Evolutionary conservation across 2,888 invertebrate genomes (phyloP).

Genomic region (Agrotis clavis): DNA sequence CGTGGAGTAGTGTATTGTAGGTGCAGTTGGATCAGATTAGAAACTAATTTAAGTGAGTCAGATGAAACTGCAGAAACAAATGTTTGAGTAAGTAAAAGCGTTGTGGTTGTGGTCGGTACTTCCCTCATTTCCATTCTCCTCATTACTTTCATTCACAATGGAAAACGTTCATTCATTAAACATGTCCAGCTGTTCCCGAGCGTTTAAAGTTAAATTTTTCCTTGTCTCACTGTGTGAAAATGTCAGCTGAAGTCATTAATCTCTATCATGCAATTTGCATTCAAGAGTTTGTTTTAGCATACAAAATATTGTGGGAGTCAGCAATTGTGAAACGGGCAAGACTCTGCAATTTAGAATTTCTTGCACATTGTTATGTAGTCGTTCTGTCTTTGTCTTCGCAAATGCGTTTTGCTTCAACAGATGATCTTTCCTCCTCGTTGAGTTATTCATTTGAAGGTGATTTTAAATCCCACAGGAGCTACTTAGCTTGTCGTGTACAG

Average conservation of each 20-base stretch:
- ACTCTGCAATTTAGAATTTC: slow-evolving; percentile 47
- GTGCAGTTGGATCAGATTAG: not conserved
- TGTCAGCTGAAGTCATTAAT: slow-evolving; percentile 52
- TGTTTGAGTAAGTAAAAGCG: not conserved
- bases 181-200: slow-evolving; percentile 51
- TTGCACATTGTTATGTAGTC: slow-evolving; percentile 30
- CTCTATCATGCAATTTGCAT: slow-evolving; percentile 58
- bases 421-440: slow-evolving; percentile 4
- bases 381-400: slow-evolving; percentile 29
- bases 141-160: slow-evolving; percentile 55
- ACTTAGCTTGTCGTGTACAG: slow-evolving; percentile 23
- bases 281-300: slow-evolving; percentile 55
- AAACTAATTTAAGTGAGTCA: not conserved
- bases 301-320: slow-evolving; percentile 56
- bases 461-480: slow-evolving; percentile 31
- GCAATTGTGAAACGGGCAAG: slow-evolving; percentile 34
- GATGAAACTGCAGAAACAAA: not conserved
- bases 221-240: slow-evolving; percentile 52
- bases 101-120: slow-evolving; percentile 4
- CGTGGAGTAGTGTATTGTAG: not conserved
- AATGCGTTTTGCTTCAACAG: not conserved
- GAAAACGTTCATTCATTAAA: slow-evolving; percentile 60
- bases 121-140: slow-evolving; percentile 18
- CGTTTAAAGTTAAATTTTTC: slow-evolving; percentile 52
- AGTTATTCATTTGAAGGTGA: not conserved